Percentiles rank a stretch among this genome's conserved stretches.
Evolutionary conservation across 2,113 vertebrate species (phyloP).

Genomic region (Numida meleagris): DNA sequence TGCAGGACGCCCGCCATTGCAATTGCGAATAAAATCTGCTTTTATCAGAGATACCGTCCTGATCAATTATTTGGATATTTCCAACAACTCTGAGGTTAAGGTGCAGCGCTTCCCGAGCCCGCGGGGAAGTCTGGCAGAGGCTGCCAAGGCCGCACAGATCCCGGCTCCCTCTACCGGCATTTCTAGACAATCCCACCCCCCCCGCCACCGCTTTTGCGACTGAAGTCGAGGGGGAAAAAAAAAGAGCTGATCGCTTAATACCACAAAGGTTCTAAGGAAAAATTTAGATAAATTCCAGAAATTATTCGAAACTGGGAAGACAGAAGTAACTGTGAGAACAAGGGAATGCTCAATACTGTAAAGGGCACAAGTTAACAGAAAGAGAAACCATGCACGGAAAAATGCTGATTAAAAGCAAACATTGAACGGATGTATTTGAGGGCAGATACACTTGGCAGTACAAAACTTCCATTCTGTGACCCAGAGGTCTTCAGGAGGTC

Average conservation of each 20-base stretch:
- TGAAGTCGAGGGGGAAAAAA: background rate
- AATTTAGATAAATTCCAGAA: background rate
- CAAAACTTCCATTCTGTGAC: background rate
- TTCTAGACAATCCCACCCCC: too few relatives aligned
- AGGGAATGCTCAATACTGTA: background rate
- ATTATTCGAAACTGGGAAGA: background rate
- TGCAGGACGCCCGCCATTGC: too few relatives aligned
- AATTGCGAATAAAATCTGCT: too few relatives aligned
- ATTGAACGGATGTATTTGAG: background rate
- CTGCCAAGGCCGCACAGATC: background rate
- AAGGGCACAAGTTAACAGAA: background rate
- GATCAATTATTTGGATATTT: too few relatives aligned
- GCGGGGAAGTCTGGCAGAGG: background rate
- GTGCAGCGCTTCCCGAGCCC: background rate
- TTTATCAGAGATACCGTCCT: too few relatives aligned
- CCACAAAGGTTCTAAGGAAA: background rate
- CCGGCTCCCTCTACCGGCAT: constrained; percentile 45
- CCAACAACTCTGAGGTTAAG: too few relatives aligned
- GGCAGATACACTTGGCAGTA: background rate
- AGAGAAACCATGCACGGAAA: background rate
- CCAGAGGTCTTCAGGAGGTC: background rate
- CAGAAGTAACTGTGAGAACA: background rate
- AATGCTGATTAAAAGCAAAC: background rate
- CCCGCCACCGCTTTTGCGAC: background rate
- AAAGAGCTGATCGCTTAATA: background rate